Conservation (phyloP, 1,140 invertebrate genomes). For the Augochlora pura region DNA sequence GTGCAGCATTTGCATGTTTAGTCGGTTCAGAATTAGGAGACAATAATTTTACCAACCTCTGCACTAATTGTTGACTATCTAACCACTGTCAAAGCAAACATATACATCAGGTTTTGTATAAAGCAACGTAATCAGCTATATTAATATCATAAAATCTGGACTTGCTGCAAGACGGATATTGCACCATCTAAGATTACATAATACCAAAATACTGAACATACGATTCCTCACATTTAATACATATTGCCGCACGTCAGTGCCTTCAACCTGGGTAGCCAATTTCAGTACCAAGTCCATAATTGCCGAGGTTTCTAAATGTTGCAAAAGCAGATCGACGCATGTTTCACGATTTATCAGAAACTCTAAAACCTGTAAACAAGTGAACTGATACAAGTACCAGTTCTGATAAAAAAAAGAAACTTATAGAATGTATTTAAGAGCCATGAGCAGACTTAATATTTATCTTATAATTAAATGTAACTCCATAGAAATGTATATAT, state of each 20-base stretch:
- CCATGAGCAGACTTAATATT: neutral
- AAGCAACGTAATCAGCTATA: neutral
- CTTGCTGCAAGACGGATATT: neutral
- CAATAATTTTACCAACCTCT: constrained; percentile 90
- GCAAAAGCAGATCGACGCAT: constrained; percentile 91
- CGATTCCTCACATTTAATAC: constrained; percentile 87
- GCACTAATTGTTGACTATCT: constrained; percentile 91
- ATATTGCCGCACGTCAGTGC: constrained; percentile 87
- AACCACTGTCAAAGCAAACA: constrained; percentile 87
- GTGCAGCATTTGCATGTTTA: constrained; percentile 90
- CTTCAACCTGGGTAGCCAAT: constrained; percentile 92
- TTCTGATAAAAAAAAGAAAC: constrained; percentile 82
- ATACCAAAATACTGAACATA: constrained; percentile 11
- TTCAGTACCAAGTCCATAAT: constrained; percentile 96
- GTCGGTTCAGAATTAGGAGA: constrained; percentile 87
- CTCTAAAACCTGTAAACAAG: constrained; percentile 93
- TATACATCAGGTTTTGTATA: constrained; percentile 14
- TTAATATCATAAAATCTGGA: neutral
- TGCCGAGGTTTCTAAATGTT: constrained; percentile 95
- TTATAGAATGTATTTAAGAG: constrained; percentile 40
- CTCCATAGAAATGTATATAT: neutral
- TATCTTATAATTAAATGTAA: neutral
- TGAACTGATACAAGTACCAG: constrained; percentile 95
- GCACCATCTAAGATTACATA: neutral
- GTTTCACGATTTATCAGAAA: constrained; percentile 92